A percentile compares a stretch with the other conserved stretches of the same genome.
These are phyloP conservation scores for Polymixis lichenea DNA, from an alignment of 2,888 invertebrate genomes.

Conservation along the genomic window DNA sequence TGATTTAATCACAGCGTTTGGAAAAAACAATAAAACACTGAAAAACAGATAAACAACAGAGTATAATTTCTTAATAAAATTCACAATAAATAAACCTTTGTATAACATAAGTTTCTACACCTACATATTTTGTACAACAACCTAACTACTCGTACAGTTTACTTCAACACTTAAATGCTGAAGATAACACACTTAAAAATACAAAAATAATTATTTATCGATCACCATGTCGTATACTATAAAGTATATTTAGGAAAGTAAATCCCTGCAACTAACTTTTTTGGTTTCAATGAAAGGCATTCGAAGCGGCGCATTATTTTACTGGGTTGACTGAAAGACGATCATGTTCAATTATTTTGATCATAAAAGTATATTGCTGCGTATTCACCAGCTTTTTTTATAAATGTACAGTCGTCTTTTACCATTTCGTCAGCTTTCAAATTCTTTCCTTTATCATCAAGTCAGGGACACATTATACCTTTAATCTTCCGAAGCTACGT, in stretches of 20 bases:
- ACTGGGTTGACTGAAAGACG: too few relatives aligned
- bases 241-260: neutral
- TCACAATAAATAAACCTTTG: slow-evolving; percentile 78
- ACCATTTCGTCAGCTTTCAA: too few relatives aligned
- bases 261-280: neutral
- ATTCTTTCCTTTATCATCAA: too few relatives aligned
- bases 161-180: slow-evolving; percentile 31
- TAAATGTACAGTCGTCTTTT: too few relatives aligned
- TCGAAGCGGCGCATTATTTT: neutral
- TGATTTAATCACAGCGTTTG: neutral
- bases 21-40: slow-evolving; percentile 29
- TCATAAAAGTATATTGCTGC: too few relatives aligned
- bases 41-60: slow-evolving; percentile 81
- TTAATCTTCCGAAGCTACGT: too few relatives aligned
- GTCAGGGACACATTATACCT: too few relatives aligned
- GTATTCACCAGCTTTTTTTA: too few relatives aligned
- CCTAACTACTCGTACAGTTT: slow-evolving; percentile 9
- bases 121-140: slow-evolving; percentile 59
- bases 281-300: neutral
- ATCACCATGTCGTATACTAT: neutral
- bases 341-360: too few relatives aligned
- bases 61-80: slow-evolving; percentile 75
- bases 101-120: slow-evolving; percentile 61
- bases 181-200: slow-evolving; percentile 26
- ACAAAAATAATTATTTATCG: neutral